Percentiles rank a stretch among this genome's conserved stretches.
phyloP scores from a whole-genome alignment of 2,113 vertebrate genomes.

The Taurulus bubalis region DNA sequence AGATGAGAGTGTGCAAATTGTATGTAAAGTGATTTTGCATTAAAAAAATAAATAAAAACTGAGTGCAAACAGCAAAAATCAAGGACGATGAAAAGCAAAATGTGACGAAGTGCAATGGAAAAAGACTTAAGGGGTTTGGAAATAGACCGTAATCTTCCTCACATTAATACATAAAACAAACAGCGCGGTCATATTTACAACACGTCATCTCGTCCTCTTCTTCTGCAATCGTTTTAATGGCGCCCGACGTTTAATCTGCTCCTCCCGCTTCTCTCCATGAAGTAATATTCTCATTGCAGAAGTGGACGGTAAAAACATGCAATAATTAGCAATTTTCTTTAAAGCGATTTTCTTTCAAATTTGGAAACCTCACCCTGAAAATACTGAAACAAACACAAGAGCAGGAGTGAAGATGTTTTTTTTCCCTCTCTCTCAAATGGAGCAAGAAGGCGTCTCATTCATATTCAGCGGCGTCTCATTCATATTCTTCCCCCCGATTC shows the following conservation, averaged over 20 bases:
- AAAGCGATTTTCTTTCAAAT: no score
- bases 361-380: background rate
- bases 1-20: no score
- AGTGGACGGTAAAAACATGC: background rate
- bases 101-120: background rate
- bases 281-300: background rate
- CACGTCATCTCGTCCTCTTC: background rate
- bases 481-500: constrained; percentile 29
- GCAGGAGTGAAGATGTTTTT: constrained; percentile 16
- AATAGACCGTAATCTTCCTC: background rate
- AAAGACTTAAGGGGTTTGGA: background rate
- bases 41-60: no score
- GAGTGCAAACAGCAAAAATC: no score
- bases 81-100: no score
- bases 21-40: no score
- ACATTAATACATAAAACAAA: background rate
- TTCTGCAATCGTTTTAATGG: background rate
- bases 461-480: constrained; percentile 35
- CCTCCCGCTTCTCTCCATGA: background rate
- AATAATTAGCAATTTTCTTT: background rate
- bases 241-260: background rate
- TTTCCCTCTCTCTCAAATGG: constrained; percentile 20
- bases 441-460: constrained; percentile 41
- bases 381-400: background rate
- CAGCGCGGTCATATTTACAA: background rate